Evolutionary conservation across 2,888 invertebrate genomes (phyloP), one percentile per base, ranked within the genome.

Genomic region (Tineola bisselliella): DNA sequence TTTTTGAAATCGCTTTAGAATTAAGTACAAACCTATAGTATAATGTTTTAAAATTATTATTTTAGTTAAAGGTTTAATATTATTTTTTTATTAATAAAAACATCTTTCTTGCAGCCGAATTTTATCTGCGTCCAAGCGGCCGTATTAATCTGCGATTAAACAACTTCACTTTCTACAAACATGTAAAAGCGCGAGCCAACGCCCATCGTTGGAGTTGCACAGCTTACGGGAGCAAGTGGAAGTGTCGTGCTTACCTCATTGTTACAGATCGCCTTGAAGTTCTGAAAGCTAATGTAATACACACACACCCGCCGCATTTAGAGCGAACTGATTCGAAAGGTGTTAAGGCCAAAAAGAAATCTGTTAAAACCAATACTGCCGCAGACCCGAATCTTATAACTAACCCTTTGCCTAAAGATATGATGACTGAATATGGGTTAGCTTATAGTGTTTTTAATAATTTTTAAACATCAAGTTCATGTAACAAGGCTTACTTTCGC

Each of bases 161-260:
- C 66, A 76, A 81, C 63, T 84, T 77, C 61, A 81, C 79, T 0
- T 84, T 81, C 69, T 84, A 83, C 74, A 83, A 84, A 63, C 84
- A 84, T 62, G 66, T 82, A 30, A 82, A 79, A 62, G 80, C 82
- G 0, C 75, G 81, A 43, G 73, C 71, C 44, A 79, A 82, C 63
- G 82, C 83, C 0, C 73, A 79, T 43, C 79, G 81, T 15, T 84
- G 84, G 84, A 83, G 83, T 64, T 84, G 84, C 68, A 83, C 83
- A 0, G 78, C 78, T 1, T 82, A 83, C 65, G 80, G 80, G 8
- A 76, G 80, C 63, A 82, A 81, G 63, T 77, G 77, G 77, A 83
- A 81, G 60, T 84, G 84, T 68, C 77, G 76, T 65, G 84, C 84
- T 0, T 80, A 81, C 48, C 76, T 84, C 43, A 76, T 84, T 64